Evolutionary conservation across 2,113 vertebrate species (phyloP), one percentile per base, ranked within the genome.

Genomic region (Otocyon megalotis): DNA sequence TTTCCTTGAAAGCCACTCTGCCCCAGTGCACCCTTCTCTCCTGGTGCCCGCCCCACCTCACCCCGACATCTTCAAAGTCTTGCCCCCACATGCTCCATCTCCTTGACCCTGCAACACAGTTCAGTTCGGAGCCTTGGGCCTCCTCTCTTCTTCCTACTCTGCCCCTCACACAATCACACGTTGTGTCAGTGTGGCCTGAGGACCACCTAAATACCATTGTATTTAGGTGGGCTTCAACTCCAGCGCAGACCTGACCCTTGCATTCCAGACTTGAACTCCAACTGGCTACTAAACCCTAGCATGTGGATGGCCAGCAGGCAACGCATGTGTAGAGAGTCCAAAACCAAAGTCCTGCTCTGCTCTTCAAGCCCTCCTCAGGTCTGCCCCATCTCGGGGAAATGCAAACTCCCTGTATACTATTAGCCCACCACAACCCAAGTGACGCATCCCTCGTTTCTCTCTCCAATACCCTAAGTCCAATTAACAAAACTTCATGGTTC

Each of bases 211-310:
- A 43, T 43, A 43, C 43, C 43, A 43, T 43, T 43, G 43, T 43
- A 43, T 43, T 43, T 43, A 43, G 43, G 43, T 43, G 43, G 43
- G 43, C 43, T 43, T 43, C 20, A 9, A 48, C 90, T 91, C 53
- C 43, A 65, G 77, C 43, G 72, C 60, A 65, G 26, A 58, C 9
- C 65, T 72, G 30, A 50, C n/a, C 87, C 35, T 60, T 50, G 15
- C 77, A 81, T 67, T 82, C 84, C n/a, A 62, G 63, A 84, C 72
- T 32, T 72, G 50, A 92, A 76, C 53, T 92, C 72, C 63, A 60
- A 24, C 37, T 26, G 76, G 30, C 74, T 77, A 11, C 48, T 79
- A 32, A 16, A 30, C n/a, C 19, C 28, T 0, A 20, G 56, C 58
- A 63, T 2, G 0, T 30, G n/a, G 72, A 17, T 9, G 5, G 77